phyloP scores from a whole-genome alignment of 1,140 invertebrate genomes.

The Portunus trituberculatus region DNA sequence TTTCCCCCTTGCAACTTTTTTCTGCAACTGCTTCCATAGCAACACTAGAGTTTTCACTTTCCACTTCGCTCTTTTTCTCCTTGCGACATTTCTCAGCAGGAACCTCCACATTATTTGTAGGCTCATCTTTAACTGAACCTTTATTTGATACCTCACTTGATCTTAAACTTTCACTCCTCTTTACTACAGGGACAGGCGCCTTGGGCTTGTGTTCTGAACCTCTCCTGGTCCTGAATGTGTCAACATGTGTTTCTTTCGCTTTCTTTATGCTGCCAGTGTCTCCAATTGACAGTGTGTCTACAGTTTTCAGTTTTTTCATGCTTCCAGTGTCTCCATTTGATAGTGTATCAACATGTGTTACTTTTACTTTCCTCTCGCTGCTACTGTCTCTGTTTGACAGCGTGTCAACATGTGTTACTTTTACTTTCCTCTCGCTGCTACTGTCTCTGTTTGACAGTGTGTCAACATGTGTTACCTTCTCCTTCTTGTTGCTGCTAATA shows the following conservation, averaged over 20 bases:
- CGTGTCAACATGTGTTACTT: background rate
- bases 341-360: background rate
- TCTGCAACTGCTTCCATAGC: too few species aligned
- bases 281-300: background rate
- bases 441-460: background rate
- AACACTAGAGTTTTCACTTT: too few species aligned
- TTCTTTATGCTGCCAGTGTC: background rate
- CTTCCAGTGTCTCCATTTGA: background rate
- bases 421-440: background rate
- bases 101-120: background rate
- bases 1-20: too few species aligned
- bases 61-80: background rate
- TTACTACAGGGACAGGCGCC: conserved; percentile 34
- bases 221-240: background rate
- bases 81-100: background rate
- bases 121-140: background rate
- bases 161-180: background rate
- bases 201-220: conserved; percentile 25
- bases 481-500: background rate
- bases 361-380: background rate
- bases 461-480: background rate
- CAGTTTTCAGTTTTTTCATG: background rate
- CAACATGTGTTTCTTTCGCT: background rate
- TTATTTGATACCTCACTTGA: background rate
- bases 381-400: background rate